phyloP scores from a whole-genome alignment of 2,113 vertebrate genomes.

The Nothoprocta perdicaria region DNA sequence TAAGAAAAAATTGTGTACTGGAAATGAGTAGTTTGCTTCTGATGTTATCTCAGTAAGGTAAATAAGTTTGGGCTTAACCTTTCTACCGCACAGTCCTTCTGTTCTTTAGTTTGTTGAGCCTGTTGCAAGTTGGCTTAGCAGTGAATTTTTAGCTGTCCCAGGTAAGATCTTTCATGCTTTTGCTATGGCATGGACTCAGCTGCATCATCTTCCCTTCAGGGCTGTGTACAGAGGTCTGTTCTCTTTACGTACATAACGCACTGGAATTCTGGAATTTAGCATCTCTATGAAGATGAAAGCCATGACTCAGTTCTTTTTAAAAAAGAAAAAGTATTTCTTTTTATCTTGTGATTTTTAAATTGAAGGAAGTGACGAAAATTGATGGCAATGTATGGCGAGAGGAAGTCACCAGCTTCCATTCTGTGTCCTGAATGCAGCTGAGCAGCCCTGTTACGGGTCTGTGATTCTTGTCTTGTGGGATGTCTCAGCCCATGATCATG shows the following conservation, averaged over 20 bases:
- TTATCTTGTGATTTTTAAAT: background rate
- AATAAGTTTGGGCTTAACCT: background rate
- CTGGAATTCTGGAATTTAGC: background rate
- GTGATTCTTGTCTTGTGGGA: background rate
- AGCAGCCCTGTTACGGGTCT: background rate
- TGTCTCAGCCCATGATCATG: background rate
- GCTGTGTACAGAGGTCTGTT: background rate
- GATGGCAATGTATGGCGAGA: too few relatives aligned
- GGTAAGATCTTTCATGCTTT: background rate
- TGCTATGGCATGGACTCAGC: background rate
- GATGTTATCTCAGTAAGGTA: background rate
- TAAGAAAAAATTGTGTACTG: background rate
- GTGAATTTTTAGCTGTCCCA: background rate
- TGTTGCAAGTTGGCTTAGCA: background rate
- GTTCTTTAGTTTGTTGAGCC: background rate
- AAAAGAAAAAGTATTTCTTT: background rate
- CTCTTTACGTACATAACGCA: background rate
- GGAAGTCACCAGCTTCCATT: background rate
- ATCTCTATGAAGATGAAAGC: background rate
- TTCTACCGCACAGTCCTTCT: background rate
- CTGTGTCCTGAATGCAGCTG: background rate
- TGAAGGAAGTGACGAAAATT: background rate
- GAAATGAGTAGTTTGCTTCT: background rate
- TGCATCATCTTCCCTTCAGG: background rate
- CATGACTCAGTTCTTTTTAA: background rate